These are phyloP conservation scores for Dione vanillae DNA, from an alignment of 2,888 invertebrate species.

Conservation along the genomic window DNA sequence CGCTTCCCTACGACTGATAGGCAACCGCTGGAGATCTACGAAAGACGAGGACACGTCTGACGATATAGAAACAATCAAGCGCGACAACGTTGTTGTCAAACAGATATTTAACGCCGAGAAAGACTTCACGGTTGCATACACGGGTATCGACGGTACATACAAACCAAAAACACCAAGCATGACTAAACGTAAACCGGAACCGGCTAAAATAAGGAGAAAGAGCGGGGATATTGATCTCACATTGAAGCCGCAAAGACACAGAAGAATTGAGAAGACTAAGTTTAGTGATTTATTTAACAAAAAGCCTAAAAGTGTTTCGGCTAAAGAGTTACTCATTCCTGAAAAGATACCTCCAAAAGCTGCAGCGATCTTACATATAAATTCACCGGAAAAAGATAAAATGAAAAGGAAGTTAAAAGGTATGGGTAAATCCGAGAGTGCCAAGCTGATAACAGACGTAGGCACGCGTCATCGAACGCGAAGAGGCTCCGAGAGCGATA, in stretches of 20 bases:
- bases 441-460: conserved; percentile 67
- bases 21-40: conserved; percentile 84
- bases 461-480: conserved; percentile 65
- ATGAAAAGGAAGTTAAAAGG: conserved; percentile 71
- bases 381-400: conserved; percentile 67
- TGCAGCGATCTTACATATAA: conserved; percentile 85
- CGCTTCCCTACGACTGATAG: conserved; percentile 87
- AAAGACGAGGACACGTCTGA: conserved; percentile 71
- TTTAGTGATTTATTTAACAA: conserved; percentile 80
- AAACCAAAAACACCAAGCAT: conserved; percentile 77
- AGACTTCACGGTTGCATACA: conserved; percentile 73
- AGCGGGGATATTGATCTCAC: conserved; percentile 76
- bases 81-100: conserved; percentile 67
- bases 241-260: conserved; percentile 69
- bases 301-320: conserved; percentile 73
- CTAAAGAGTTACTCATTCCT: conserved; percentile 77
- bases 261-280: conserved; percentile 75
- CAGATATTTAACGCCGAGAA: conserved; percentile 74
- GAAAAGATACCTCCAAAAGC: conserved; percentile 85
- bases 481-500: conserved; percentile 78
- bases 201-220: conserved; percentile 66
- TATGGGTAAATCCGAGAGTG: conserved; percentile 74
- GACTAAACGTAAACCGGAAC: conserved; percentile 73
- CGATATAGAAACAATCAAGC: conserved; percentile 66
- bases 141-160: conserved; percentile 78